A percentile compares a stretch with the other conserved stretches of the same genome.
phyloP scores from a whole-genome alignment of 1,140 invertebrate species.

The Rhysida immarginata region DNA sequence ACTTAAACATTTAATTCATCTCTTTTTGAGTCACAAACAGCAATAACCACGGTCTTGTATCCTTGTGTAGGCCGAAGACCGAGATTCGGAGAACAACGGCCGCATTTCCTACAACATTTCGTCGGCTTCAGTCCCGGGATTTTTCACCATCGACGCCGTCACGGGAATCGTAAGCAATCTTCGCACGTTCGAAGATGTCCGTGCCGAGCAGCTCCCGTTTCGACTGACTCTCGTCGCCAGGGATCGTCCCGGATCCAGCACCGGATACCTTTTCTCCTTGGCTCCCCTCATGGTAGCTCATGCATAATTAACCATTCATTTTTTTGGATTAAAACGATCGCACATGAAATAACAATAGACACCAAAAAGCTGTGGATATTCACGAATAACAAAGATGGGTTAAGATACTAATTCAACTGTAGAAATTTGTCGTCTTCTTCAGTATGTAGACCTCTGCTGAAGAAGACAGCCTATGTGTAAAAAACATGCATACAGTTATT shows the following conservation, averaged over 20 bases:
- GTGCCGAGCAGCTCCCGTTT: constrained; percentile 46
- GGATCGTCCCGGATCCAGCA: constrained; percentile 45
- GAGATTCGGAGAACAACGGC: constrained; percentile 62
- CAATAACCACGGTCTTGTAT: no score
- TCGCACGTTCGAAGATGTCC: constrained; percentile 48
- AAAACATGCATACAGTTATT: no score
- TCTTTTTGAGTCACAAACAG: no score
- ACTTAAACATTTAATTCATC: no score
- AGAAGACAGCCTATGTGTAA: no score
- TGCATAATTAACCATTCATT: constrained; percentile 1
- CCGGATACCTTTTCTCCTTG: constrained; percentile 31
- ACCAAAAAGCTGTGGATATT: no score
- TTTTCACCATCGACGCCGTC: constrained; percentile 52
- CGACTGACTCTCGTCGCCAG: constrained; percentile 53
- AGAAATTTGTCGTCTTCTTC: no score
- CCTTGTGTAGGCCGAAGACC: constrained; percentile 49
- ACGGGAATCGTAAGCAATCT: constrained; percentile 57
- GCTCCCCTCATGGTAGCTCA: constrained; percentile 45
- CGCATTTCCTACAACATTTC: constrained; percentile 53
- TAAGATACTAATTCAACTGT: no score
- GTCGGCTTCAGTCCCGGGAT: constrained; percentile 41
- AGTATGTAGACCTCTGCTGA: no score
- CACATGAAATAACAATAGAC: no score
- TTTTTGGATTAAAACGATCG: no score
- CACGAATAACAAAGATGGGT: no score